Evolutionary conservation across 2,797 vertebrate genomes (phyloP), one percentile per base, ranked within the genome.

Genomic region (Typhlichthys eigenmanni): DNA sequence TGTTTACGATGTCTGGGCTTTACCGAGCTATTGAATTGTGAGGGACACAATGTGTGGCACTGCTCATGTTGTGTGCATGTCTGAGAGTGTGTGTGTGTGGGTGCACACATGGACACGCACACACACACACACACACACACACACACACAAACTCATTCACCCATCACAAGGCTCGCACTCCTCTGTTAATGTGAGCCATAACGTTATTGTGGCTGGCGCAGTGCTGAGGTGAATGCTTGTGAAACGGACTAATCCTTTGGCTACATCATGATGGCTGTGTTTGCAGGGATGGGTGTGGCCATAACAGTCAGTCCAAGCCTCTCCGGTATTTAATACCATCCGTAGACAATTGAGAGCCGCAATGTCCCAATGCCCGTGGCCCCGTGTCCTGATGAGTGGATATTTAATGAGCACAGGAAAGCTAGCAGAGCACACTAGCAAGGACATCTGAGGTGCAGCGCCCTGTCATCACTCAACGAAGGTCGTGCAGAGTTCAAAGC

Each of bases 1-100:
- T 85, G 82, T 90, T 91, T 93, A 91, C 75, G 78, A 76, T 60
- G 66, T 60, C 73, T 67, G 79, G 84, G 80, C 71, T 87, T 78
- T 83, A 73, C 76, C 34, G 75, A 75, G 76, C 78, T 61, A 66
- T 58, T 83, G 83, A 88, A 80, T 78, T 43, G 66, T 55, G 45
- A 54, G 19, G 55, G 48, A 50, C 52, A 62, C 49, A 13, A 29
- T 58, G 13, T 54, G 47, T 51, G 59, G 13, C 50, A 9, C 4
- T 32, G 6, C 29, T n/a, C 11, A 10, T 16, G 13, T 12, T 29
- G 49, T 66, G 57, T 72, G 50, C 60, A 12, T n/a, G 46, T 59
- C 45, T n/a, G 45, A 13, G 19, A 10, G 13, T 24, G 13, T 59
- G 56, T 47, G 43, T 47, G 16, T 24, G 43, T 13, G 56, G 14